These are phyloP conservation scores for Takifugu rubripes DNA, from an alignment of 2,797 vertebrate species.

Conservation along the genomic window DNA sequence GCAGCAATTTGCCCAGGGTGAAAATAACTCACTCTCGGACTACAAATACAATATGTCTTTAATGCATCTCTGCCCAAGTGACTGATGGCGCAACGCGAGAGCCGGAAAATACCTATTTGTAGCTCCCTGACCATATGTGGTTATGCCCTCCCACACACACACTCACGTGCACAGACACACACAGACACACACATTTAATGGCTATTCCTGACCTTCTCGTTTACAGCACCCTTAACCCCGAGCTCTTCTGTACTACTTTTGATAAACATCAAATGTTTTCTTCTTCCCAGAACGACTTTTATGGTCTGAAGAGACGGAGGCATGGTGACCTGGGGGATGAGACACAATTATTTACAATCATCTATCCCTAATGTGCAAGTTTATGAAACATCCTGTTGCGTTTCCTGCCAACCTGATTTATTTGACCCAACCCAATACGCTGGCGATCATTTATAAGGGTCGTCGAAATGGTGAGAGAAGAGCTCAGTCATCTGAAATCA, in stretches of 20 bases:
- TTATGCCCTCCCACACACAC: slow-evolving; percentile 59
- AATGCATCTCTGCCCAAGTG: slow-evolving; percentile 47
- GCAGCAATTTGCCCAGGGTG: slow-evolving; percentile 39
- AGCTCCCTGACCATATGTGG: slow-evolving; percentile 62
- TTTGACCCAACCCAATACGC: slow-evolving; percentile 45
- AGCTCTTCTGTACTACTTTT: slow-evolving; percentile 49
- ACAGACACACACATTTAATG: slow-evolving; percentile 64
- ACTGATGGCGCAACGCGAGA: slow-evolving; percentile 38
- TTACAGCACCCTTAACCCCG: slow-evolving; percentile 42
- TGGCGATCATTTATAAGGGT: slow-evolving; percentile 57
- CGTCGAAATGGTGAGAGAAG: slow-evolving; percentile 35
- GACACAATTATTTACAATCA: slow-evolving; percentile 22
- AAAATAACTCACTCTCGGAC: slow-evolving; percentile 52
- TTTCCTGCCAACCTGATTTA: slow-evolving; percentile 64
- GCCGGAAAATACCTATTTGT: slow-evolving; percentile 64
- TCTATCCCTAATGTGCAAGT: slow-evolving; percentile 2
- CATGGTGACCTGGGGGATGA: slow-evolving; percentile 24
- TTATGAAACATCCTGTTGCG: slow-evolving; percentile 20
- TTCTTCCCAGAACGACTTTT: slow-evolving; percentile 26
- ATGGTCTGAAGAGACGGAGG: slow-evolving; percentile 37
- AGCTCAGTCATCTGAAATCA: slow-evolving; percentile 47
- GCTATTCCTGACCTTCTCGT: slow-evolving; percentile 54
- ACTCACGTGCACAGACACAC: slow-evolving; percentile 64
- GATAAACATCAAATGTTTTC: slow-evolving; percentile 59
- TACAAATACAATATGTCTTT: slow-evolving; percentile 41